Evolutionary conservation across 2,888 invertebrate genomes (phyloP).

Genomic region (Amiota mariae): DNA sequence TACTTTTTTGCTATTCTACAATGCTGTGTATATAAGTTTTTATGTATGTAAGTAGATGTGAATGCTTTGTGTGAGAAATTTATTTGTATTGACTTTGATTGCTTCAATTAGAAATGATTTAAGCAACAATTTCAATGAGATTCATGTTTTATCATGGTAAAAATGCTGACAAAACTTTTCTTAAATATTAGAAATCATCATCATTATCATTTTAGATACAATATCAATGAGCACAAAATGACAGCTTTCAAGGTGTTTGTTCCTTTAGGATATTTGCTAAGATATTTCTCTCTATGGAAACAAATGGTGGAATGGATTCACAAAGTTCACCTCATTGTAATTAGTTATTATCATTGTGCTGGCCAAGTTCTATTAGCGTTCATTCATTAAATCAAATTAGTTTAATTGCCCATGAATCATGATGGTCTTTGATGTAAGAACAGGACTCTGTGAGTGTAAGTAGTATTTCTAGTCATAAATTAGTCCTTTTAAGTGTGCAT

Average conservation of each 20-base stretch:
- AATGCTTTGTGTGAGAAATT: neutral
- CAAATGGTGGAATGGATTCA: neutral
- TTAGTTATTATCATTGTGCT: neutral
- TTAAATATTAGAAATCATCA: no score
- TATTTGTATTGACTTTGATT: no score
- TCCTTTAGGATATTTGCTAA: neutral
- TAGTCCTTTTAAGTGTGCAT: no score
- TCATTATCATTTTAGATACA: neutral
- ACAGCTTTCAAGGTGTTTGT: neutral
- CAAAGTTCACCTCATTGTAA: neutral
- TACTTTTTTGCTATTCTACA: neutral
- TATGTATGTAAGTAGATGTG: no score
- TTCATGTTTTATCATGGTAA: no score
- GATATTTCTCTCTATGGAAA: neutral
- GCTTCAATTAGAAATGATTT: no score
- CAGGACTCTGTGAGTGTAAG: no score
- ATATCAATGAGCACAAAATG: constrained; percentile 13
- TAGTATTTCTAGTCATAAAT: no score
- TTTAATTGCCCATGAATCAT: neutral
- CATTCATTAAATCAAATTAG: constrained; percentile 26
- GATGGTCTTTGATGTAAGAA: no score
- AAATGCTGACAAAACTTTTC: no score
- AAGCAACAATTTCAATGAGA: no score
- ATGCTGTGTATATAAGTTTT: no score
- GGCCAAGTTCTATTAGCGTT: neutral